Percentiles rank a stretch among this genome's conserved stretches.
Evolutionary conservation across 1,140 invertebrate genomes (phyloP).

Genomic region (Bombyx mori): DNA sequence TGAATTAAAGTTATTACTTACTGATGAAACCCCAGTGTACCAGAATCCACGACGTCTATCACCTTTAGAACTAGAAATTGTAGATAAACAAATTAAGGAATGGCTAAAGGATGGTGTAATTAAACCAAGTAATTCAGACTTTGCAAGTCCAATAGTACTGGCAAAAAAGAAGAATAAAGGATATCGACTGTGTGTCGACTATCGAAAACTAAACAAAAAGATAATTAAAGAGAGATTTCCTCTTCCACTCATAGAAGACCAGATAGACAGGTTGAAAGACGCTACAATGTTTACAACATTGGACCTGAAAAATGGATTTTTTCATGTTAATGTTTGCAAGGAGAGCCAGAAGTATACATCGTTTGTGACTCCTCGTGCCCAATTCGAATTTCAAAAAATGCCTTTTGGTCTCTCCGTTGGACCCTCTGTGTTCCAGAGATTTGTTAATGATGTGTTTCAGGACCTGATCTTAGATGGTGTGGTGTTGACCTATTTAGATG

Average conservation of each 20-base stretch:
- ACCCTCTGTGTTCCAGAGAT: slow-evolving; percentile 40
- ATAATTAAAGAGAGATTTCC: slow-evolving; percentile 59
- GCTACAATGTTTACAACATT: slow-evolving; percentile 56
- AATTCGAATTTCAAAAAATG: slow-evolving; percentile 34
- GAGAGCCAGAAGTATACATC: slow-evolving; percentile 50
- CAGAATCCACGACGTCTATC: slow-evolving; percentile 31
- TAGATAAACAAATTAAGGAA: slow-evolving; percentile 32
- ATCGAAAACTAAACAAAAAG: slow-evolving; percentile 53
- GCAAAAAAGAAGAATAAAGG: slow-evolving; percentile 26
- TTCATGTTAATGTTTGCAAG: slow-evolving; percentile 53
- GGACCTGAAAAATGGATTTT: slow-evolving; percentile 64
- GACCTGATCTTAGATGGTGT: slow-evolving; percentile 13
- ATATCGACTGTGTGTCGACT: slow-evolving; percentile 65
- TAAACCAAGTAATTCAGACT: slow-evolving; percentile 29
- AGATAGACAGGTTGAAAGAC: slow-evolving; percentile 42
- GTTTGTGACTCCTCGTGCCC: slow-evolving; percentile 39
- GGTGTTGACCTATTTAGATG: slow-evolving; percentile 17
- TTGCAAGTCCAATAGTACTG: slow-evolving; percentile 26
- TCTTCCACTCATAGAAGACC: slow-evolving; percentile 66
- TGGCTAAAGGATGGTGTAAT: slow-evolving; percentile 27
- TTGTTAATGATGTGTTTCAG: slow-evolving; percentile 24
- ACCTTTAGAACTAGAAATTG: slow-evolving; percentile 19
- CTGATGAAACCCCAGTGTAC: slow-evolving; percentile 21
- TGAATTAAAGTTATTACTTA: slow-evolving; percentile 27
- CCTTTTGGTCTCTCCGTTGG: slow-evolving; percentile 33